These are phyloP conservation scores for Neodiprion virginianus DNA, from an alignment of 1,140 invertebrate genomes.

Conservation along the genomic window DNA sequence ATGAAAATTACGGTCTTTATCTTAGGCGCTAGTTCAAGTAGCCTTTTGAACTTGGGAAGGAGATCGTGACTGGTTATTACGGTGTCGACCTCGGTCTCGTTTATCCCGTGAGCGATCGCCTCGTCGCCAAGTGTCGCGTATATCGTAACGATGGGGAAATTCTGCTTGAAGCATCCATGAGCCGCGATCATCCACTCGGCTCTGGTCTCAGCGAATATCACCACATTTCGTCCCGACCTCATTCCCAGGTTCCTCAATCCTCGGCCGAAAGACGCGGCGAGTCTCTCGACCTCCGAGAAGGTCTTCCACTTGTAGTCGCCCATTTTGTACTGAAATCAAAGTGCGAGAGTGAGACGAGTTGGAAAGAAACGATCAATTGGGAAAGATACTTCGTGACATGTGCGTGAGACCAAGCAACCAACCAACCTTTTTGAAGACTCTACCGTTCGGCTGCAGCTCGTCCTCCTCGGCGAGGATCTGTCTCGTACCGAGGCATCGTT, in stretches of 20 bases:
- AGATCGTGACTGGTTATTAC: conserved; percentile 91
- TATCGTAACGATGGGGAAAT: conserved; percentile 88
- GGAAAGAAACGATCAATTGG: conserved; percentile 2
- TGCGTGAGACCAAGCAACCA: neutral
- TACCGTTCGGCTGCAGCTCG: conserved; percentile 91
- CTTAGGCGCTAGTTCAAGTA: conserved; percentile 71
- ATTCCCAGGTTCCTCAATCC: conserved; percentile 77
- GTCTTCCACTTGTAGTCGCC: conserved; percentile 93
- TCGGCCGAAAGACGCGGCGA: conserved; percentile 78
- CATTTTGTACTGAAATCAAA: conserved; percentile 78
- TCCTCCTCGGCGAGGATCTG: conserved; percentile 92
- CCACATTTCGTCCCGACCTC: conserved; percentile 75
- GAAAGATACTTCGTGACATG: conserved; percentile 5
- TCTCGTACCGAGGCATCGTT: conserved; percentile 87
- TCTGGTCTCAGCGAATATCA: conserved; percentile 96
- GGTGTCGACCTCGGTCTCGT: conserved; percentile 92
- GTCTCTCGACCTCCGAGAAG: conserved; percentile 78
- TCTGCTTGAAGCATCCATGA: conserved; percentile 92
- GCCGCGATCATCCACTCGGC: conserved; percentile 97
- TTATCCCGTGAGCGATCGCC: conserved; percentile 93
- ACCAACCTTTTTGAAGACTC: conserved; percentile 92
- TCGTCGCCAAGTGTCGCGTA: conserved; percentile 97
- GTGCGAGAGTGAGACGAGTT: neutral
- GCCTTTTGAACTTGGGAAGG: conserved; percentile 85
- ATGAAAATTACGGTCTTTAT: conserved; percentile 87